These are phyloP conservation scores for Tautogolabrus adspersus DNA, from an alignment of 2,113 vertebrate genomes.

Conservation along the genomic window DNA sequence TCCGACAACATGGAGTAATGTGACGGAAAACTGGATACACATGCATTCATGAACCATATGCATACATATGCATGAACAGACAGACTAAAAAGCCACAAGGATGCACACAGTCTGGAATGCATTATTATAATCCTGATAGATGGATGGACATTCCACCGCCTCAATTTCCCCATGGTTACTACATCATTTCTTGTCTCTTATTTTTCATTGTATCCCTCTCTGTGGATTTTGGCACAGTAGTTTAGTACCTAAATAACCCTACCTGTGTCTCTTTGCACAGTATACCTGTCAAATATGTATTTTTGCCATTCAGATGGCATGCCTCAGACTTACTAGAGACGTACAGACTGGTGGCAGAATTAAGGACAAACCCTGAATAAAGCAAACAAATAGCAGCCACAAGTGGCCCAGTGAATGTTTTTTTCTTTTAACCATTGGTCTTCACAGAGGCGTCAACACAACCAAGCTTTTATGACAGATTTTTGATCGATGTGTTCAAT, in stretches of 20 bases:
- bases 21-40: slow-evolving; percentile 34
- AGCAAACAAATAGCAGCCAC: background rate
- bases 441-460: background rate
- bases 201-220: slow-evolving; percentile 35
- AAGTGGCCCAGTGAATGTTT: background rate
- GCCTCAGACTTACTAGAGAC: background rate
- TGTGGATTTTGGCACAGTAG: slow-evolving; percentile 19
- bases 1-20: slow-evolving; percentile 62
- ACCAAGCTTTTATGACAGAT: background rate
- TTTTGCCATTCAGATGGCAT: slow-evolving; percentile 8
- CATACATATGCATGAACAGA: slow-evolving; percentile 41
- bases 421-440: background rate
- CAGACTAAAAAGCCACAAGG: slow-evolving; percentile 17
- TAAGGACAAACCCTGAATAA: background rate
- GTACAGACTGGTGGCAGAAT: background rate
- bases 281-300: slow-evolving; percentile 13
- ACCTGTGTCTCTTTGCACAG: slow-evolving; percentile 24
- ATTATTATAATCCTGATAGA: slow-evolving; percentile 71
- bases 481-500: background rate
- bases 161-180: slow-evolving; percentile 33
- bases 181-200: slow-evolving; percentile 37
- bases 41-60: slow-evolving; percentile 19
- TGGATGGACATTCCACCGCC: slow-evolving; percentile 53
- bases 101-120: slow-evolving; percentile 51
- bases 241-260: slow-evolving; percentile 5